Evolutionary conservation across 2,797 vertebrate species (phyloP), one percentile per base, ranked within the genome.

Genomic region (Cirrhinus mrigala): DNA sequence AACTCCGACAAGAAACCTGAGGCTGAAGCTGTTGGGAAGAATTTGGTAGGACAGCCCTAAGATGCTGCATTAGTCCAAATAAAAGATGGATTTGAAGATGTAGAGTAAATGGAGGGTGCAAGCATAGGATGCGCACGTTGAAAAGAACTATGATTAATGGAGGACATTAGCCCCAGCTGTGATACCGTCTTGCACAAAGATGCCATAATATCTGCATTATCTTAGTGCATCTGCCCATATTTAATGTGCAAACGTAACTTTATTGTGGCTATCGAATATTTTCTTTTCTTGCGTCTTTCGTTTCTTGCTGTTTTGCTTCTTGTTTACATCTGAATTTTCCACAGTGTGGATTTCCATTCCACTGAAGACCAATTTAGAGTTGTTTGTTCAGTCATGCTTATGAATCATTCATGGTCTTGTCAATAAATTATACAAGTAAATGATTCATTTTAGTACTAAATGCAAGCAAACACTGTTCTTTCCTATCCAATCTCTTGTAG

Each of bases 371-470:
- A 81, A 73, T 89, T 85, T 80, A 58, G 71, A 70, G 79, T 68
- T 81, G 86, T 88, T 87, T 88, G 82, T 90, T 91, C 74, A 22
- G 90, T 91, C 81, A 83, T 7, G 77, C 83, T 91, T 92, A 92
- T 94, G 78, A 90, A 94, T 93, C 92, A 92, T 94, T 94, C 83
- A 94, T 85, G 68, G 81, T 86, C 86, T 90, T 89, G 92, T 94
- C 94, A 94, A 93, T 94, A 93, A 94, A 94, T 94, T 83, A 94
- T 94, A 91, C 46, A 85, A 91, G 87, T 90, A 91, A 93, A 93
- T 92, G 90, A 93, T 92, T 94, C 89, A 93, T 93, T 92, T 92
- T 88, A 90, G 81, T 89, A 81, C 90, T 92, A 91, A 93, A 91
- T 90, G 91, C 91, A 90, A 92, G 90, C 84, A 91, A 93, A 94